Conservation (phyloP, 2,113 vertebrate genomes). For the Fregetta grallaria region DNA sequence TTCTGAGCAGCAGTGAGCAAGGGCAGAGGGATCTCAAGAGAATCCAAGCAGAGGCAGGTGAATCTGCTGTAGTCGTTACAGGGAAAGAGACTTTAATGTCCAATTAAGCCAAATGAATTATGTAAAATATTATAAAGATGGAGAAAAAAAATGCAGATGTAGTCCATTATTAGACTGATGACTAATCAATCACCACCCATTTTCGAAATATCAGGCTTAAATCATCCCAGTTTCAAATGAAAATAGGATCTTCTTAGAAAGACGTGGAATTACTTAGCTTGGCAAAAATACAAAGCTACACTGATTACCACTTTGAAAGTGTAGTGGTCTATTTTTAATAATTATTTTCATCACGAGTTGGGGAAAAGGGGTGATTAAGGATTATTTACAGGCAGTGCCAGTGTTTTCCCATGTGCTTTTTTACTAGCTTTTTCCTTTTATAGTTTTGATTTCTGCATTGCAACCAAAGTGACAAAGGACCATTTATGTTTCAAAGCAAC, state of each 20-base stretch:
- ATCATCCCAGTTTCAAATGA: not conserved
- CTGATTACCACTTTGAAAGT: not conserved
- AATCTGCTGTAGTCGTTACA: not conserved
- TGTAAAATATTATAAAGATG: conserved; percentile 6
- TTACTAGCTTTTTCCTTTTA: not conserved
- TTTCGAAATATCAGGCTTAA: conserved; percentile 19
- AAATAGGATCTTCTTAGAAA: conserved; percentile 21
- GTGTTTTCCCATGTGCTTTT: not conserved
- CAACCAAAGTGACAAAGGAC: not conserved
- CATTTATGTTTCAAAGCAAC: not conserved
- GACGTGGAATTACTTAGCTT: not conserved
- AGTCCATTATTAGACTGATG: conserved; percentile 47
- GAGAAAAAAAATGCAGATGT: conserved; percentile 29
- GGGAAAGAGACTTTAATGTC: not conserved
- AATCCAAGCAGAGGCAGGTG: not conserved
- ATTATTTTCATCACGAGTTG: not conserved
- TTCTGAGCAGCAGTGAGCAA: not conserved
- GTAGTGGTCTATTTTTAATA: not conserved
- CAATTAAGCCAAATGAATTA: conserved; percentile 47
- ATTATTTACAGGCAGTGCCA: not conserved
- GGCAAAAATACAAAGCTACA: not conserved
- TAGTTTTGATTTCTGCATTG: not conserved
- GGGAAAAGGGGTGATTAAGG: not conserved
- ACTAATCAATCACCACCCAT: conserved; percentile 55
- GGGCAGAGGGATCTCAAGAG: not conserved